Percentiles rank a stretch among this genome's conserved stretches.
Evolutionary conservation across 2,113 vertebrate genomes (phyloP).

Genomic region (Podarcis raffonei): DNA sequence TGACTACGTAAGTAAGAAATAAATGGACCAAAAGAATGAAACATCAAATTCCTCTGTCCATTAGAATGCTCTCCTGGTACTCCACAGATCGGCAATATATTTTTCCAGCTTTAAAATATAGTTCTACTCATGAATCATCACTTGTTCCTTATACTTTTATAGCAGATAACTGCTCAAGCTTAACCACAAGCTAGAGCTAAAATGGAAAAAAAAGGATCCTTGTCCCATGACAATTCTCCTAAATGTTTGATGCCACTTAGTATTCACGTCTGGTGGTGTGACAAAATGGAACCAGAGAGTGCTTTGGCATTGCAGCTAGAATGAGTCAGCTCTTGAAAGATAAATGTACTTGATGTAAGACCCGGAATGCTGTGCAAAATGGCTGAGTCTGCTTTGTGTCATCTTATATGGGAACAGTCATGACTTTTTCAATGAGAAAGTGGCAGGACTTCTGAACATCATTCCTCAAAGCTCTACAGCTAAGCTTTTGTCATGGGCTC

Average conservation of each 20-base stretch:
- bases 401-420: rapidly evolving
- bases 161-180: not conserved
- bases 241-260: constrained; percentile 32
- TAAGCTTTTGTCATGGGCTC: not conserved
- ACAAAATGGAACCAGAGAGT: not conserved
- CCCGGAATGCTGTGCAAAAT: not conserved
- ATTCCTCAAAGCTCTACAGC: not conserved
- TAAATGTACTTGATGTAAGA: not conserved
- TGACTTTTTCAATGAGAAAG: rapidly evolving
- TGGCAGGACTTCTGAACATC: not conserved
- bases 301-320: not conserved
- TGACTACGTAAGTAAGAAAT: too few relatives aligned
- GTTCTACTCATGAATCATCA: not conserved
- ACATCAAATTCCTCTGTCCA: not conserved
- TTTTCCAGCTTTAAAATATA: not conserved
- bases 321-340: not conserved
- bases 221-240: not conserved
- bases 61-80: rapidly evolving
- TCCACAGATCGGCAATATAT: not conserved
- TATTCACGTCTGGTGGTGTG: constrained; percentile 19
- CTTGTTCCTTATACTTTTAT: not conserved
- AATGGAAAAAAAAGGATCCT: not conserved
- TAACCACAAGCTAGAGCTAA: not conserved
- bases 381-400: not conserved
- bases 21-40: not conserved